Evolutionary conservation across 1,140 invertebrate species (phyloP).

Genomic region (Solen grandis): DNA sequence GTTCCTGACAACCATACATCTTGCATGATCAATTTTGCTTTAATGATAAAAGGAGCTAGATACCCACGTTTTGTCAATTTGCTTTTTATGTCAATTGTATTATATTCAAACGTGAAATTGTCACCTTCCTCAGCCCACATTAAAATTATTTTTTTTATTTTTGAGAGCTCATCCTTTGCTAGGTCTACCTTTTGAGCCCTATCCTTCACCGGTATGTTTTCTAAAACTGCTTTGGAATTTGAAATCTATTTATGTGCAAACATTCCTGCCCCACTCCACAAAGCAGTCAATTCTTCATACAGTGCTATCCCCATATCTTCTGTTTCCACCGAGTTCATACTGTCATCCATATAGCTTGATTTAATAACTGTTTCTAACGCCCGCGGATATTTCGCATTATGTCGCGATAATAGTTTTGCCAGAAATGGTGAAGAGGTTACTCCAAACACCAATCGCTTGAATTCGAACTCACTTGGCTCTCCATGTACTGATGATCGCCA

Average conservation of each 20-base stretch:
- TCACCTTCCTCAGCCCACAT: constrained; percentile 21
- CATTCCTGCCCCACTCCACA: constrained; percentile 3
- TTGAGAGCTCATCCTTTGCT: not conserved
- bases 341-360: constrained; percentile 22
- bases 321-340: constrained; percentile 9
- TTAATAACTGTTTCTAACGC: constrained; percentile 14
- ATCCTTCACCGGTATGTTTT: constrained; percentile 1
- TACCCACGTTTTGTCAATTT: not conserved
- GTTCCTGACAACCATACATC: not conserved
- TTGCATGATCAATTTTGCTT: no score
- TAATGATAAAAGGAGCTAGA: no score
- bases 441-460: constrained; percentile 45
- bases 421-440: constrained; percentile 42
- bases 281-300: not conserved
- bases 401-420: constrained; percentile 22
- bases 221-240: constrained; percentile 15
- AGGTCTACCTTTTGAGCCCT: not conserved
- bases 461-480: constrained; percentile 25
- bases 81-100: not conserved
- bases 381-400: constrained; percentile 7
- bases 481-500: not conserved
- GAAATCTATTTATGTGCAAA: constrained; percentile 10
- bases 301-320: not conserved
- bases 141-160: constrained; percentile 7
- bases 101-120: not conserved